A percentile compares a stretch with the other conserved stretches of the same genome.
These are phyloP conservation scores for Cotesia congregata DNA, from an alignment of 2,888 invertebrate genomes.

Conservation along the genomic window DNA sequence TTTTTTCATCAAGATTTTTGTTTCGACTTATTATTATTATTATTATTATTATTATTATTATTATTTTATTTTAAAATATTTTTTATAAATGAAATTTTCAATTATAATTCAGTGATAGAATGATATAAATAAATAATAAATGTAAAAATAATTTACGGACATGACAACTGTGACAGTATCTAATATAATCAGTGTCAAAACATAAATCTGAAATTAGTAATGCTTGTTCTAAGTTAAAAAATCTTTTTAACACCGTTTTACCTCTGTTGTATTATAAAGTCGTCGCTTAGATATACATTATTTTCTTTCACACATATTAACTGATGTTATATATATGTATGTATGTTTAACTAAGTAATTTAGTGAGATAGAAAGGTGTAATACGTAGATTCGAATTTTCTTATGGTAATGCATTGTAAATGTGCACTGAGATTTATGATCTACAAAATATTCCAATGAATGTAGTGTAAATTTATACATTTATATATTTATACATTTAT, in stretches of 20 bases:
- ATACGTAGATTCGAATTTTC: background rate
- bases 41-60: background rate
- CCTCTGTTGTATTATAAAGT: background rate
- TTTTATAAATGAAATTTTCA: too few species aligned
- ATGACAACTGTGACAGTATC: background rate
- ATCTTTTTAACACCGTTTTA: background rate
- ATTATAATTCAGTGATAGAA: background rate
- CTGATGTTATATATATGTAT: background rate
- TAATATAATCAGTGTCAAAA: background rate
- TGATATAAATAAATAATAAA: background rate
- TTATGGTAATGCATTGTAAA: background rate
- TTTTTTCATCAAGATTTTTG: background rate
- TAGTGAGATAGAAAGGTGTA: background rate
- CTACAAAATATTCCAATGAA: background rate
- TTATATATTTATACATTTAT: background rate
- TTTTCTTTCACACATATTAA: too few species aligned
- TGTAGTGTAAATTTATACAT: background rate
- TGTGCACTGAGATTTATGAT: background rate
- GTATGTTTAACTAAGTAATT: background rate
- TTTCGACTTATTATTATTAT: background rate
- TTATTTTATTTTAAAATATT: too few species aligned
- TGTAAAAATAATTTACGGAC: background rate
- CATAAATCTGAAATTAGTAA: background rate
- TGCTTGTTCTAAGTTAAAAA: background rate
- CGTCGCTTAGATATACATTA: background rate